Base-by-base conservation (phyloP, 2,113 vertebrate species). In the Galemys pyrenaicus region DNA sequence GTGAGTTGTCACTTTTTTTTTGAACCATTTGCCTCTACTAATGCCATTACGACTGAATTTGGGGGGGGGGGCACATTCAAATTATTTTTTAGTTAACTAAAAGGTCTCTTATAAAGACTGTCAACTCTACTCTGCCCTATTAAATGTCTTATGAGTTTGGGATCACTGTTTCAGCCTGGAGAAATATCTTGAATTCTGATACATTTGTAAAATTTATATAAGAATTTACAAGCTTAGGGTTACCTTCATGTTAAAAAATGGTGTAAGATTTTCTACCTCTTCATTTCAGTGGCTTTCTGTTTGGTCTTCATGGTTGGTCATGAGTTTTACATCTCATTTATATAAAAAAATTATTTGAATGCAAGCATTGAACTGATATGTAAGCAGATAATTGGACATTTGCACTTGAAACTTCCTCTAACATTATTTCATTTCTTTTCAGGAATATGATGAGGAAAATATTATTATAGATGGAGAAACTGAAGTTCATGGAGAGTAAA, bases 181-280 rank as follows among this genome's bases (percentile, higher is more conserved):
- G 26, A 90, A 65, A 30, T 71, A 92, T 24, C 65, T 94, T 92
- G 28, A 86, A 91, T 94, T 51, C 22, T 64, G 60, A 73, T 13
- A 26, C 20, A 78, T 94, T 91, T 22, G 71, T 51, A 64, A 81
- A 68, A 51, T 92, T 13, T 41, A 87, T 77, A 70, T 24, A n/a
- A 79, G 22, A 58, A 74, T 77, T 86, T 83, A 65, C 0, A 85
- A 68, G 32, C 30, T 56, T 65, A 75, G 28, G 24, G 1, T 58
- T 87, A 84, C 22, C 17, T 58, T 46, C 74, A 46, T 32, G 87
- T 56, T 70, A 68, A 80, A 91, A 56, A 77, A 35, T 71, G 28
- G 9, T 12, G 13, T 39, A 39, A 70, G 30, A 16, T 80, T 92
- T 73, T 85, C 5, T 7, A 79, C 41, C 9, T 68, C 8, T 70